Evolutionary conservation across 2,888 invertebrate species (phyloP), one percentile per base, ranked within the genome.

Genomic region (Platycheirus rosarum): DNA sequence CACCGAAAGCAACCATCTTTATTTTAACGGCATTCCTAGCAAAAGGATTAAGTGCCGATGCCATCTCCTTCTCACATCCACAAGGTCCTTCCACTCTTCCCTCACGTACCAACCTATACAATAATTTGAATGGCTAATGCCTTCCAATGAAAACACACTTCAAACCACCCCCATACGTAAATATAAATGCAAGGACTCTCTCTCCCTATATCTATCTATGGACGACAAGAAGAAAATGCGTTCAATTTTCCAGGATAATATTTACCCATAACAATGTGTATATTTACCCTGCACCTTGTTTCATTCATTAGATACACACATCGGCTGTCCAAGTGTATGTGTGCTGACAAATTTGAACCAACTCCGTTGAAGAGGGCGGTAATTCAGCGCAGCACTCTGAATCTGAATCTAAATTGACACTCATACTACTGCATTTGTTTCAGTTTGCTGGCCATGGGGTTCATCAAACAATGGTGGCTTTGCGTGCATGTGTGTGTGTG

Each of bases 101-200:
- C 44, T 23, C 49, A 57, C 29, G 35, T 57, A 32, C 29, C 3
- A 4, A 23, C 23, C 23, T 23, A 23, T 23, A 23, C 3, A 46
- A 77, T 53, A 77, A 82, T 82, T 82, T 82, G 66, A 77, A 82
- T 82, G 77, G 71, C 77, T 82, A 82, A 82, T 82, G 69, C 82
- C 71, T 76, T 82, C 82, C 82, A 82, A 82, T 82, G 55, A 77
- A 82, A 82, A 82, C 82, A 76, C 82, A 76, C 82, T 82, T 49
- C 66, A 82, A 57, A 42, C 57, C 63, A 70, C 63, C 76, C 71
- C 48, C 55, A 51, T 65, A 26, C 40, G 37, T 6, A 18, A 4
- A 3, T 14, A 44, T 18, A 29, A 32, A 44, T 57, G 60, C 60
- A 44, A 60, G 60, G 60, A 60, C 60, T 16, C 23, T 16, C 26